A percentile compares a stretch with the other conserved stretches of the same genome.
These are phyloP conservation scores for Catamblyrhynchus diadema DNA, from an alignment of 2,797 vertebrate genomes.

Conservation along the genomic window DNA sequence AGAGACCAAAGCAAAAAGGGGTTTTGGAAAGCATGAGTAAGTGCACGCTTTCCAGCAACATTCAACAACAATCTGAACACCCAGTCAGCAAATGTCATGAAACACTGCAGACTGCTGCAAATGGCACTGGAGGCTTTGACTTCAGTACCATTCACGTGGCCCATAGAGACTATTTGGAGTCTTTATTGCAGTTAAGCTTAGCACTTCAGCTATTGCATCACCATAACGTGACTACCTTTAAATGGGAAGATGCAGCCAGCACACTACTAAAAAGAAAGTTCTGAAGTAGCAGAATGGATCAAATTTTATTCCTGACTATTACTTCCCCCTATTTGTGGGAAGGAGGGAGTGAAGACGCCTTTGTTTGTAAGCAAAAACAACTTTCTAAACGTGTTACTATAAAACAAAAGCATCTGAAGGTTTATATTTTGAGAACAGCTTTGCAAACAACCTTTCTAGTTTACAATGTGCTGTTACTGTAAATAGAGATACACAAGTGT, in stretches of 20 bases:
- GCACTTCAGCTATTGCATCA: rapidly evolving
- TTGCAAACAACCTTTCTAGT: not conserved
- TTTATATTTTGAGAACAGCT: not conserved
- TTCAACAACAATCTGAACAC: not conserved
- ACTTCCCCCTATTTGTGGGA: not conserved
- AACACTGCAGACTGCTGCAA: not conserved
- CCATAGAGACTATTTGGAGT: not conserved
- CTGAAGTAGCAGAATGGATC: not conserved
- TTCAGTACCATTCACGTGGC: not conserved
- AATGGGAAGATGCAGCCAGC: not conserved
- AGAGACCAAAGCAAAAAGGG: not conserved
- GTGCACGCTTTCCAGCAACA: not conserved
- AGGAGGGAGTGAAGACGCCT: not conserved
- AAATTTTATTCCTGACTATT: not conserved
- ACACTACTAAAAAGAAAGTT: not conserved
- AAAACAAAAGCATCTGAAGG: not conserved
- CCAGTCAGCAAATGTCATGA: not conserved
- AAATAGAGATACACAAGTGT: not conserved
- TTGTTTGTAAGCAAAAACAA: not conserved
- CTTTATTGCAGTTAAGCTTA: not conserved
- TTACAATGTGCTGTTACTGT: not conserved
- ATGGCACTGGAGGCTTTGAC: not conserved
- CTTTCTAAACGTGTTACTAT: not conserved
- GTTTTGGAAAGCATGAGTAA: not conserved
- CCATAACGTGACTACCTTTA: not conserved